phyloP scores from a whole-genome alignment of 2,113 vertebrate genomes.

The Tetraodon nigroviridis region DNA sequence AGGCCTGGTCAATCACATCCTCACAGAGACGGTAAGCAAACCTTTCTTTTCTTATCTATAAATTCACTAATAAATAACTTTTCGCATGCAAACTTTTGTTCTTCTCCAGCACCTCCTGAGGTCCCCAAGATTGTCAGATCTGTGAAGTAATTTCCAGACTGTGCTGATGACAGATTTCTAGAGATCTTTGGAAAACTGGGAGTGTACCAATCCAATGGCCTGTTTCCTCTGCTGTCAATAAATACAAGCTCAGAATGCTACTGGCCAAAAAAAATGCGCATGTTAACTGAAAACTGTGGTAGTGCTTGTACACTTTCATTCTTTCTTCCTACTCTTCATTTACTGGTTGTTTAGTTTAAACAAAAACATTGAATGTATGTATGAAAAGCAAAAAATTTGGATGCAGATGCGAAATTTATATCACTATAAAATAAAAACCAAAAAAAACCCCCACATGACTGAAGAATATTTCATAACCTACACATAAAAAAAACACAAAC shows the following conservation, averaged over 20 bases:
- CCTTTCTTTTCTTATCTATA: neutral
- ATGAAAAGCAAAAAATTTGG: neutral
- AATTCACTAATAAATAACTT: neutral
- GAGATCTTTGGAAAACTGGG: constrained; percentile 10
- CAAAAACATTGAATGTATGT: neutral
- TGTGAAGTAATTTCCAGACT: constrained; percentile 58
- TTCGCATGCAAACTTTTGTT: constrained; percentile 16
- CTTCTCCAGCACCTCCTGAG: constrained; percentile 61
- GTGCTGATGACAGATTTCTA: constrained; percentile 11
- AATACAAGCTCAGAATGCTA: neutral
- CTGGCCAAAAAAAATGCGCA: no score
- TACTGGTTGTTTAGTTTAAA: neutral
- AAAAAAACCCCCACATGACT: constrained; percentile 9
- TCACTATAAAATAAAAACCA: constrained; percentile 6
- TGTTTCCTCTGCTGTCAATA: neutral
- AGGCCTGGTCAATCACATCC: constrained; percentile 53
- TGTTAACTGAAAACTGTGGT: no score
- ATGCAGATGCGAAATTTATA: no score
- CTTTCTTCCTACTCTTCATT: no score
- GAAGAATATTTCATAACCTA: constrained; percentile 9
- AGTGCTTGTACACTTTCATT: no score
- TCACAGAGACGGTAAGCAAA: constrained; percentile 60
- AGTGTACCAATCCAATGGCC: neutral
- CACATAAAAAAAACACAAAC: constrained; percentile 23
- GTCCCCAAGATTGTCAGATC: constrained; percentile 55